Percentiles rank a stretch among this genome's conserved stretches.
Conservation (phyloP, 2,797 vertebrate species). For the Halcyon leucocephala region DNA sequence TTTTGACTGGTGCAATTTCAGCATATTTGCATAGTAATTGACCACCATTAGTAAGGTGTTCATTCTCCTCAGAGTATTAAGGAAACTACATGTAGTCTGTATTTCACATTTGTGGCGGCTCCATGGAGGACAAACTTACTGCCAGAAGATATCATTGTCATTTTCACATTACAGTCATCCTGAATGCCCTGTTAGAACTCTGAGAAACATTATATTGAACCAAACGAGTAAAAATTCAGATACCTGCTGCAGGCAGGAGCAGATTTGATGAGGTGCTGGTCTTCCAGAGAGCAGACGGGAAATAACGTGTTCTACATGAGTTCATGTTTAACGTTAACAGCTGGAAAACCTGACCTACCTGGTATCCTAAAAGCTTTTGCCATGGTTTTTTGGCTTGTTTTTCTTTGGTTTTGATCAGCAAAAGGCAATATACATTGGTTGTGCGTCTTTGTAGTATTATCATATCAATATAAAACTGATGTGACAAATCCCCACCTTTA, state of each 20-base stretch:
- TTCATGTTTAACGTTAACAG: not conserved
- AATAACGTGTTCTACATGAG: not conserved
- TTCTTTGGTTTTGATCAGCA: not conserved
- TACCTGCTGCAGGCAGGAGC: not conserved
- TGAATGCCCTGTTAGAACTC: not conserved
- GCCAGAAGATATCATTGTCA: not conserved
- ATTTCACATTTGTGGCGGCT: conserved; percentile 1
- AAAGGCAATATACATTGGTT: not conserved
- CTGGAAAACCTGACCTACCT: not conserved
- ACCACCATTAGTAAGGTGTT: conserved; percentile 17
- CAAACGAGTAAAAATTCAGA: not conserved
- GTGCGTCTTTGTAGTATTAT: not conserved
- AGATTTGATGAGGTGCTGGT: not conserved
- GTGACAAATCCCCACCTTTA: not conserved
- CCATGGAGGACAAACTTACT: not conserved
- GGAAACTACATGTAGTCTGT: not conserved
- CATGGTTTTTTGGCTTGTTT: not conserved
- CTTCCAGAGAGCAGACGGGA: not conserved
- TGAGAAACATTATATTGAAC: not conserved
- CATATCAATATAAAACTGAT: not conserved
- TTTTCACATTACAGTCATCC: not conserved
- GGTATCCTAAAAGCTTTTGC: not conserved
- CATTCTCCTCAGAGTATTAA: conserved; percentile 21
- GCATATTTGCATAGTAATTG: conserved; percentile 66
- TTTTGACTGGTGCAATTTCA: conserved; percentile 60